These are phyloP conservation scores for Xerus inauris DNA, from an alignment of 2,113 vertebrate species.

Conservation along the genomic window DNA sequence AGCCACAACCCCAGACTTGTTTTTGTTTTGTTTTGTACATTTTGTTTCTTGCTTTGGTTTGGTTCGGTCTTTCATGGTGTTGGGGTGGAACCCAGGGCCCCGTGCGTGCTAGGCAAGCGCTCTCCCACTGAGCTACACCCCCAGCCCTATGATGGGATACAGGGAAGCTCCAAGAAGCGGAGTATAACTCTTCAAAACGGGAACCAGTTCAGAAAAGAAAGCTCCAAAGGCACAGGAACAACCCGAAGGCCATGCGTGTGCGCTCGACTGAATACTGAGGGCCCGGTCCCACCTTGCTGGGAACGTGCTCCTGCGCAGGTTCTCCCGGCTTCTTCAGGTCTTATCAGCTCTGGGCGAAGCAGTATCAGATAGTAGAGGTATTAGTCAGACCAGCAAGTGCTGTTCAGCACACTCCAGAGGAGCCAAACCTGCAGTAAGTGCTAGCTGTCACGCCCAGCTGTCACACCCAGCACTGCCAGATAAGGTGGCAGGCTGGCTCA, in stretches of 20 bases:
- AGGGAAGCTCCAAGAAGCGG: constrained; percentile 69
- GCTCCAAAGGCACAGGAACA: constrained; percentile 72
- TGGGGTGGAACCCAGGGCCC: background rate
- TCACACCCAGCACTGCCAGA: constrained; percentile 71
- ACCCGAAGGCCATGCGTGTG: constrained; percentile 78
- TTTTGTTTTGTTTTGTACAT: background rate
- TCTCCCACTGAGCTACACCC: background rate
- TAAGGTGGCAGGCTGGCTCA: constrained; percentile 78
- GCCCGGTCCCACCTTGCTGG: background rate
- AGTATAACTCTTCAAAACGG: constrained; percentile 57
- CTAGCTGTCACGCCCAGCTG: constrained; percentile 67
- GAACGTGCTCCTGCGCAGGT: constrained; percentile 51
- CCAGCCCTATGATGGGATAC: constrained; percentile 1
- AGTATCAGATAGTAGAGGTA: constrained; percentile 79
- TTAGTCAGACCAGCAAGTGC: constrained; percentile 45
- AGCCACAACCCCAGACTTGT: too few species aligned
- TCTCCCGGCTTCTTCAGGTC: constrained; percentile 67
- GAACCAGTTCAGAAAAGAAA: constrained; percentile 47
- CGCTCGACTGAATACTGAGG: constrained; percentile 69
- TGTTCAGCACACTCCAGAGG: constrained; percentile 62
- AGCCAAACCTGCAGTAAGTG: constrained; percentile 75
- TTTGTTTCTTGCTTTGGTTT: background rate
- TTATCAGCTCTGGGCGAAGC: background rate
- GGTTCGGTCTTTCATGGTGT: too few species aligned
- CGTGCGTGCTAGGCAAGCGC: background rate